Evolutionary conservation across 2,888 invertebrate genomes (phyloP).

Genomic region (Carterocephalus palaemon): DNA sequence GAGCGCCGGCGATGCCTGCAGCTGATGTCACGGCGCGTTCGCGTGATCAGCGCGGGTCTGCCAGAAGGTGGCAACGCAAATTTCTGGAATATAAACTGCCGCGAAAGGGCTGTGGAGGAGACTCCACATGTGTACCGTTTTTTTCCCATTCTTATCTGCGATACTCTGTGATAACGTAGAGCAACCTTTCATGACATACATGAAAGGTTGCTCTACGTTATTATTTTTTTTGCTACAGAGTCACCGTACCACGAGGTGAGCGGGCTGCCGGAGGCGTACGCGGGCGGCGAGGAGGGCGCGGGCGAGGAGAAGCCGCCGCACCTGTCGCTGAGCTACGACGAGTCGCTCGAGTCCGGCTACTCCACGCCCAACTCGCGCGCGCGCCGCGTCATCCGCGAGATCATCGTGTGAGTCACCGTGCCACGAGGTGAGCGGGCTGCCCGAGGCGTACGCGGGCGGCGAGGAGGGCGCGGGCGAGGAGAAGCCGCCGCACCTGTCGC

Average conservation of each 20-base stretch:
- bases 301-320: slow-evolving; percentile 92
- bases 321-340: slow-evolving; percentile 94
- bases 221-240: slow-evolving; percentile 80
- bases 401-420: slow-evolving; percentile 86
- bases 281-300: slow-evolving; percentile 84
- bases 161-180: not conserved
- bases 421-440: slow-evolving; percentile 83
- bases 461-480: slow-evolving; percentile 87
- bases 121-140: not conserved
- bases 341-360: slow-evolving; percentile 95
- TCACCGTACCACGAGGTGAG: slow-evolving; percentile 96
- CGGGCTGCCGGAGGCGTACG: slow-evolving; percentile 92
- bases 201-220: no score
- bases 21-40: no score
- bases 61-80: no score
- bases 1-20: no score
- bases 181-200: not conserved
- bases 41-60: no score
- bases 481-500: slow-evolving; percentile 91
- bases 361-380: slow-evolving; percentile 96
- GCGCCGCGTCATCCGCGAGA: slow-evolving; percentile 94
- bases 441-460: slow-evolving; percentile 88
- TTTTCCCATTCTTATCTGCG: not conserved
- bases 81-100: no score
- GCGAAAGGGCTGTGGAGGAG: no score